phyloP scores from a whole-genome alignment of 2,113 vertebrate genomes.

The Rissa tridactyla region DNA sequence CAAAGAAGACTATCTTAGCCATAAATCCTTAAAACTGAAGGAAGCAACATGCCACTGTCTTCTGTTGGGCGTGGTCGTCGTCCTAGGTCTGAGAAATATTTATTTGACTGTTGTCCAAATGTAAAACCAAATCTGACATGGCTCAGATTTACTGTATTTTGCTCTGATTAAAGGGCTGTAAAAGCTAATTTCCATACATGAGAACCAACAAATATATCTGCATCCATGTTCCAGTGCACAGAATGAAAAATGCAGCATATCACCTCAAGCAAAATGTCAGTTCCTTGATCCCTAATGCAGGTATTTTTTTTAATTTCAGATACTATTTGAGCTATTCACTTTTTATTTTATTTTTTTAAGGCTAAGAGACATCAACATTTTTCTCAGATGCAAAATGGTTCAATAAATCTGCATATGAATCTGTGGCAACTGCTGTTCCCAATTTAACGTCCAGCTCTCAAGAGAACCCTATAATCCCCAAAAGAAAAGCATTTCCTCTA shows the following conservation, averaged over 20 bases:
- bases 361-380: not conserved
- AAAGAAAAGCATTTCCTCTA: not conserved
- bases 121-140: not conserved
- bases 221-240: not conserved
- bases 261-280: not conserved
- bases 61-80: not conserved
- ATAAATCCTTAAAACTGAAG: not conserved
- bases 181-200: not conserved
- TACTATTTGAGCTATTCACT: not conserved
- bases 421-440: not conserved
- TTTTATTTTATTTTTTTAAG: not conserved
- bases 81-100: not conserved
- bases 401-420: not conserved
- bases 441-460: not conserved
- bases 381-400: not conserved
- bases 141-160: not conserved
- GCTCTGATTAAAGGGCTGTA: not conserved
- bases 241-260: not conserved
- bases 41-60: not conserved
- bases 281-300: not conserved
- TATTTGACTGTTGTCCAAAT: not conserved
- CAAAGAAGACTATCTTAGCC: not conserved
- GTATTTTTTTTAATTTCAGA: not conserved
- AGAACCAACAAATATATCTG: not conserved
- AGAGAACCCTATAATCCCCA: not conserved